Percentiles rank a stretch among this genome's conserved stretches.
These are phyloP conservation scores for Labeo catla DNA, from an alignment of 2,113 vertebrate species.

Conservation along the genomic window DNA sequence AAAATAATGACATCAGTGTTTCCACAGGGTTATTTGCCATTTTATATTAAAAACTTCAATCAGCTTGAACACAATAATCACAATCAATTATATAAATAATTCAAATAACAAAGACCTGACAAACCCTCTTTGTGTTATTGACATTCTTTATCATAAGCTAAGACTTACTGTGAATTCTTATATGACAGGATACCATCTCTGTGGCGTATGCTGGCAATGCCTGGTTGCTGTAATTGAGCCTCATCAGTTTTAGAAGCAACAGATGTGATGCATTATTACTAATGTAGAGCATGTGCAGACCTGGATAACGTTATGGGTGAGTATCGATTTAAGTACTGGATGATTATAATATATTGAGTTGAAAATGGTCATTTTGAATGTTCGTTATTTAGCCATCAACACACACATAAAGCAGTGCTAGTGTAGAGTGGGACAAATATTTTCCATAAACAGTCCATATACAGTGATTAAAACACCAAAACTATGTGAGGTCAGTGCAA, in stretches of 20 bases:
- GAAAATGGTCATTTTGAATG: background rate
- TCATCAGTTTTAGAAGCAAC: background rate
- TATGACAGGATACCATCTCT: background rate
- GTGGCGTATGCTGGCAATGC: background rate
- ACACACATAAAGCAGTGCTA: background rate
- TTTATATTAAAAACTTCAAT: background rate
- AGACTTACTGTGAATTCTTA: background rate
- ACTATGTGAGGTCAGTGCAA: background rate
- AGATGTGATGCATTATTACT: conserved; percentile 10
- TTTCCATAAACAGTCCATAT: background rate
- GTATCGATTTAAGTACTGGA: background rate
- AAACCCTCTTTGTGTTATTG: background rate
- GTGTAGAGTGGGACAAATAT: background rate
- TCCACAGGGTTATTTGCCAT: background rate
- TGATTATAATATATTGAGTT: background rate
- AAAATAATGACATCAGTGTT: background rate
- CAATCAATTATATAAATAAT: background rate
- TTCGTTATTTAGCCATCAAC: background rate
- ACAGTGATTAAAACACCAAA: background rate
- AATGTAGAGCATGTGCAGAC: conserved; percentile 18
- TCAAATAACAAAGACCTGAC: background rate
- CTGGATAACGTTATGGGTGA: conserved; percentile 1
- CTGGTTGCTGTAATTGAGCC: conserved; percentile 2
- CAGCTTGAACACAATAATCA: background rate
- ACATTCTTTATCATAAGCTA: background rate